Percentiles rank a stretch among this genome's conserved stretches.
These are phyloP conservation scores for Cacoxenus indagator DNA, from an alignment of 2,888 invertebrate species.

Conservation along the genomic window DNA sequence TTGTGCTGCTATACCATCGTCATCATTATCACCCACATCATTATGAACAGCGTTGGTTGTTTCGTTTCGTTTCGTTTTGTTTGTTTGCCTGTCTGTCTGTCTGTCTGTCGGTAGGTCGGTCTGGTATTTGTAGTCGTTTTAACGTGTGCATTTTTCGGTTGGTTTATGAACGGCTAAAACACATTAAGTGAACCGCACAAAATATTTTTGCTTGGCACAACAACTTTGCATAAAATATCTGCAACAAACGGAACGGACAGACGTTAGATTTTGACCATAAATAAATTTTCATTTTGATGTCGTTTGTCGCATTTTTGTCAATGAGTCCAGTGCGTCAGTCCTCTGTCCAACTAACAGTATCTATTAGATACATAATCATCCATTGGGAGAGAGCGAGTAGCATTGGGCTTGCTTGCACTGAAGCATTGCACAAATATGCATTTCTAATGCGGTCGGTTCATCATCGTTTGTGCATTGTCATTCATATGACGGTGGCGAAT, in stretches of 20 bases:
- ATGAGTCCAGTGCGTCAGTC: slow-evolving; percentile 3
- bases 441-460: slow-evolving; percentile 29
- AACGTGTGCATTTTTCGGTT: slow-evolving; percentile 34
- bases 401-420: slow-evolving; percentile 21
- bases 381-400: neutral
- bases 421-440: slow-evolving; percentile 44
- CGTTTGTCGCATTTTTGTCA: neutral
- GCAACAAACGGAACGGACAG: neutral
- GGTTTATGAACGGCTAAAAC: slow-evolving; percentile 55
- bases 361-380: slow-evolving; percentile 22
- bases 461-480: slow-evolving; percentile 3
- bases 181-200: slow-evolving; percentile 61
- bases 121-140: slow-evolving; percentile 30
- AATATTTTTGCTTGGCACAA: slow-evolving; percentile 50
- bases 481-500: neutral
- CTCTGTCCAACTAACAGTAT: slow-evolving; percentile 9
- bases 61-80: no score
- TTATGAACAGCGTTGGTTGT: slow-evolving; percentile 17
- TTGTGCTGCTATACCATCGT: no score
- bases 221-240: slow-evolving; percentile 17
- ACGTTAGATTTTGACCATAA: neutral
- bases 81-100: no score
- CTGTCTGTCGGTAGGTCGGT: slow-evolving; percentile 29
- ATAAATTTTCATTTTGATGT: slow-evolving; percentile 13
- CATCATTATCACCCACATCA: no score